Evolutionary conservation across 2,113 vertebrate genomes (phyloP).

Genomic region (Gobiocypris rarus): DNA sequence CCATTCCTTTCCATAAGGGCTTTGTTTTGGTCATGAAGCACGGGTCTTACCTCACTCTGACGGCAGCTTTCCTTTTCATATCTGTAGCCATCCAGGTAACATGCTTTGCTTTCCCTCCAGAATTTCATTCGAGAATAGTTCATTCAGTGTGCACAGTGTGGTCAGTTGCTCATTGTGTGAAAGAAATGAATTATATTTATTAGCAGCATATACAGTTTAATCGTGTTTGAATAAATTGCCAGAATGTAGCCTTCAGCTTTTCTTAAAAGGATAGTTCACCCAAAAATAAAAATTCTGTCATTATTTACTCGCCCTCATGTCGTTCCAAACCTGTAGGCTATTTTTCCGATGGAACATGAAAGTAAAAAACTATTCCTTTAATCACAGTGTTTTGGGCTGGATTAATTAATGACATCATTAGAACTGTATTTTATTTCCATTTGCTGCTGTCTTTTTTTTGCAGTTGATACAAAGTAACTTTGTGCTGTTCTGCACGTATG

Average conservation of each 20-base stretch:
- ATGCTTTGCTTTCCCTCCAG: neutral
- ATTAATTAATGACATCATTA: neutral
- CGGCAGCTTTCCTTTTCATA: constrained; percentile 92
- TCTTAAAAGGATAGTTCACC: neutral
- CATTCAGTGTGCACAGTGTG: neutral
- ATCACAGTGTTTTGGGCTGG: neutral
- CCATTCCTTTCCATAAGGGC: constrained; percentile 85
- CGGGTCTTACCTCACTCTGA: constrained; percentile 87
- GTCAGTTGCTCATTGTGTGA: neutral
- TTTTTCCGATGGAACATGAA: neutral
- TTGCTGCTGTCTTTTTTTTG: constrained; percentile 43
- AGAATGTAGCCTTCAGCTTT: neutral
- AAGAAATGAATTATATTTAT: neutral
- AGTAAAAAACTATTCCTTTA: neutral
- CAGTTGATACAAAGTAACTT: constrained; percentile 95
- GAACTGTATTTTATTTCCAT: neutral
- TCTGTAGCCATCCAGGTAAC: constrained; percentile 92
- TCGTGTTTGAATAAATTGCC: neutral
- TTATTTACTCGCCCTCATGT: neutral
- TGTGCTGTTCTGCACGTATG: constrained; percentile 93
- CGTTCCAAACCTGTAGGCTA: neutral
- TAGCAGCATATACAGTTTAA: neutral
- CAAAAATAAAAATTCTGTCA: neutral
- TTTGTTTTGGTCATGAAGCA: constrained; percentile 87
- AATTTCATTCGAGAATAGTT: neutral